phyloP scores from a whole-genome alignment of 2,113 vertebrate species.

The Oryctolagus cuniculus region mOryCun1.1 NC_091441.1:26473501-26474000 shows the following conservation, averaged over 20 bases:
- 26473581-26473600: not conserved
- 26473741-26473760: not conserved
- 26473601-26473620: not conserved
- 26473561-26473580: not conserved
- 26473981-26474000: not conserved
- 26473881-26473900: not conserved
- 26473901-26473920: not conserved
- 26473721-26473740: not conserved
- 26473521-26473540: not conserved
- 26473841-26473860: not conserved
- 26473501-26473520: not conserved
- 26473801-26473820: not conserved
- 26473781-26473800: not conserved
- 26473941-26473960: not conserved
- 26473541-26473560: not conserved
- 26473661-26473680: not conserved
- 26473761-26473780: not conserved
- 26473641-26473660: not conserved
- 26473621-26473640: not conserved
- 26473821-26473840: not conserved
- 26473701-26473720: not conserved
- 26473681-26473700: not conserved
- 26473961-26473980: not conserved
- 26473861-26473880: not conserved
- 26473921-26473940: not conserved